Evolutionary conservation across 2,888 invertebrate species (phyloP), one percentile per base, ranked within the genome.

Genomic region (Tenodera sinensis): DNA sequence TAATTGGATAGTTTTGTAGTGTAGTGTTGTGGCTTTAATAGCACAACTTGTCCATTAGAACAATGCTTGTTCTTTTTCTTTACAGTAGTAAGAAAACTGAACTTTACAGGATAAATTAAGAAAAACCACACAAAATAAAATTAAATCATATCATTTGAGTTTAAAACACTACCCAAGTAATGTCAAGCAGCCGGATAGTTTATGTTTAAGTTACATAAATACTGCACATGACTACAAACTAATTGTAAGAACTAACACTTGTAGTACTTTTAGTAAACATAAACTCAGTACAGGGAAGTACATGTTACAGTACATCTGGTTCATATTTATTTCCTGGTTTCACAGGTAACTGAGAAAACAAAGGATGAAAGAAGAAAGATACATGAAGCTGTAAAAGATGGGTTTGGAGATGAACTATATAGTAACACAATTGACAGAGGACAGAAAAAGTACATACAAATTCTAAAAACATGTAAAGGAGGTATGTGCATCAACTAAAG

Each of bases 321-420:
- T 15, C 8, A 4, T 9, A 28, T 71, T 84, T 28, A 15, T 84
- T 20, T n/a, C 81, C 28, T 34, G 15, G 54, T 1, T 28, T 89
- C 89, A 86, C 54, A 92, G 91, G 97, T 96, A 1, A 96, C 95
- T 0, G 93, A 95, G 12, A 93, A 96, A 91, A 94, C 94, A 47
- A 98, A 98, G 92, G 96, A 96, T 47, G 94, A 96, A 84, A 94
- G 98, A 85, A 96, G 95, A 6, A 94, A 94, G 91, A 95, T 98
- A 87, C 98, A 98, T 92, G 94, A 95, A 90, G 94, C 96, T 47
- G 94, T 98, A 0, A 96, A 96, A 92, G 95, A 95, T 89, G 94
- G 95, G 0, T 97, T 96, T 92, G 95, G 95, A 9, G 93, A 94
- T 0, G 95, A 95, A 90, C 93, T 97, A 14, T 93, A 95, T 6